phyloP scores from a whole-genome alignment of 1,140 invertebrate genomes.

The Pseudomyrmex concolor region DNA sequence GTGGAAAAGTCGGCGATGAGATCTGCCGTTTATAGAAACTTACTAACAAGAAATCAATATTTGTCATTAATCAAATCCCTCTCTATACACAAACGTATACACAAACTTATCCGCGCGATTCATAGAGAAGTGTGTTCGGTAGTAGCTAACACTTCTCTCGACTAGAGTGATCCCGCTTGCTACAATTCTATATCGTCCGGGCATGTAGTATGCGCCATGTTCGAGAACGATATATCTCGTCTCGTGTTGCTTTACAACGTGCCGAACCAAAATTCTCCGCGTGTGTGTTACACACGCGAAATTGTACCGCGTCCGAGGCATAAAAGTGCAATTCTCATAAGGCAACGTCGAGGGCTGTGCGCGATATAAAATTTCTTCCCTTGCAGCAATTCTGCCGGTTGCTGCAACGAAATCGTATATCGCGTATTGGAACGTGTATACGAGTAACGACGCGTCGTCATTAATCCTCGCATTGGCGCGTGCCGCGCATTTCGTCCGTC shows the following conservation, averaged over 20 bases:
- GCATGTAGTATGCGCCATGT: too few relatives aligned
- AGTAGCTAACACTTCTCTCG: not conserved
- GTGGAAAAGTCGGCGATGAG: slow-evolving; percentile 20
- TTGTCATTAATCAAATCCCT: slow-evolving; percentile 18
- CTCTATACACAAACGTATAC: not conserved
- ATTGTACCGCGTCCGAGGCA: slow-evolving; percentile 52
- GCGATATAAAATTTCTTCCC: slow-evolving; percentile 54
- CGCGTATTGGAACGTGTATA: not conserved
- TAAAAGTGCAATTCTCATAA: slow-evolving; percentile 63
- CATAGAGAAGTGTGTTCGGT: not conserved
- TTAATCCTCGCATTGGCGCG: slow-evolving; percentile 50
- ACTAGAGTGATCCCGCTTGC: not conserved
- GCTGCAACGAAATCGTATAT: slow-evolving; percentile 20
- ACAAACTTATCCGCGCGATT: not conserved
- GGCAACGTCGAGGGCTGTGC: not conserved
- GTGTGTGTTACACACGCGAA: slow-evolving; percentile 16
- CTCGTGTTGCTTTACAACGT: slow-evolving; percentile 1
- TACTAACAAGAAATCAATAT: slow-evolving; percentile 33
- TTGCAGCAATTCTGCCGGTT: slow-evolving; percentile 4
- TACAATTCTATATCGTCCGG: too few relatives aligned
- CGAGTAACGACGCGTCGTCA: slow-evolving; percentile 38
- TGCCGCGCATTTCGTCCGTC: slow-evolving; percentile 5
- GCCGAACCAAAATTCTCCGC: slow-evolving; percentile 20
- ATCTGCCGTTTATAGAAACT: not conserved
- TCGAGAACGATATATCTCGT: not conserved